Base-by-base conservation (phyloP, 2,888 invertebrate species). In the Trichogramma dendrolimi region DNA sequence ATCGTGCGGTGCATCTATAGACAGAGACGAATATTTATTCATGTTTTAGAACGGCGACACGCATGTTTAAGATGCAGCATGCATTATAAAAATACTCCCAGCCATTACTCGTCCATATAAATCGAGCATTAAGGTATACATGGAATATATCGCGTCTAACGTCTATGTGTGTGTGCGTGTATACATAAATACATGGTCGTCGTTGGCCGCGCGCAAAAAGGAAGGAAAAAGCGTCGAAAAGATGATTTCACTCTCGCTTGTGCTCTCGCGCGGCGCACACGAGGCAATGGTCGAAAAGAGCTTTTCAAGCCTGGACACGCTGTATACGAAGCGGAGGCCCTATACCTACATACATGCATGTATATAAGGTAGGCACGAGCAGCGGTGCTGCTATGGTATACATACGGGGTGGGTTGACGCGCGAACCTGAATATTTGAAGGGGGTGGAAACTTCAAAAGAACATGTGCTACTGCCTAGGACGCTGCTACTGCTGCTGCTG, bases 401-500 rank as follows among this genome's bases (percentile, higher is more conserved):
- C 71, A 71, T 38, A 69, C 71, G 14, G 54, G 38, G 27, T 67
- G 62, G 65, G 77, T 75, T 78, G 77, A 78, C 77, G 77, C 27
- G 27, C 77, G 74, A 76, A 73, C 71, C 68, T 78, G 76, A 78
- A 78, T 78, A 77, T 78, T 78, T 78, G 71, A 78, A 76, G 75
- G 75, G 75, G 73, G 73, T 73, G 27, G 74, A 75, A 73, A 77
- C 77, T 76, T 77, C 76, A 77, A 78, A 78, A 76, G 78, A 78
- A 77, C 78, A 77, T 77, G 77, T 76, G 78, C 75, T 76, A 76
- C 74, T 71, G 73, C 74, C 58, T 71, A 76, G 75, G 75, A 77
- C 75, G 48, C 48, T 27, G 27, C 27, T 27, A 3, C 27, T 27
- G 48, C 48, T 27, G 27, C 27, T 27, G 27, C 27, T 27, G 27